A percentile compares a stretch with the other conserved stretches of the same genome.
Evolutionary conservation across 2,888 invertebrate species (phyloP).

Genomic region (Blastobasis adustella): DNA sequence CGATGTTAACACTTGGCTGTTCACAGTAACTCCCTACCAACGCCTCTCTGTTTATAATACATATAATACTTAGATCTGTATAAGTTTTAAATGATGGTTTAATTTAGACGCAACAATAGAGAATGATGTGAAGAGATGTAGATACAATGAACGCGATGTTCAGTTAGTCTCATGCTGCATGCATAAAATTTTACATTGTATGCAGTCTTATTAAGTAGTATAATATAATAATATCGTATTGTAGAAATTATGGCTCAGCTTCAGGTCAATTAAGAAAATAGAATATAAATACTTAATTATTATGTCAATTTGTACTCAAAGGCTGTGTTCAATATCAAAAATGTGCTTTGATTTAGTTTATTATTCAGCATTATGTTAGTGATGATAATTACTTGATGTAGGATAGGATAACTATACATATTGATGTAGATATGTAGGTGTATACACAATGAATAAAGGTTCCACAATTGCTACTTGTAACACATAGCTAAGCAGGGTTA

Average conservation of each 20-base stretch:
- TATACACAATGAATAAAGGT: no score
- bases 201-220: conserved; percentile 1
- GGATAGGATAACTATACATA: no score
- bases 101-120: neutral
- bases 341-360: no score
- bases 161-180: conserved; percentile 3
- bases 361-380: no score
- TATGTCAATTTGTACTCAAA: no score
- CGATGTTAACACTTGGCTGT: neutral
- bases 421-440: no score
- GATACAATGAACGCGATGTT: neutral
- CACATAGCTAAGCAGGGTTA: no score
- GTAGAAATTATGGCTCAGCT: conserved; percentile 51
- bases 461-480: no score
- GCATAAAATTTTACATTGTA: no score
- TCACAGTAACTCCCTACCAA: neutral
- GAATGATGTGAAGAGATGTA: neutral
- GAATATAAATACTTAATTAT: no score
- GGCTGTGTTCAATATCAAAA: no score
- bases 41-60: neutral
- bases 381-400: no score
- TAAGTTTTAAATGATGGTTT: neutral
- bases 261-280: conserved; percentile 13
- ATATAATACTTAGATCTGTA: conserved; percentile 5
- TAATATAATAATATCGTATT: neutral